A percentile compares a stretch with the other conserved stretches of the same genome.
These are phyloP conservation scores for Drosophila nikananu DNA, from an alignment of 1,140 invertebrate genomes.

Conservation along the genomic window DNA sequence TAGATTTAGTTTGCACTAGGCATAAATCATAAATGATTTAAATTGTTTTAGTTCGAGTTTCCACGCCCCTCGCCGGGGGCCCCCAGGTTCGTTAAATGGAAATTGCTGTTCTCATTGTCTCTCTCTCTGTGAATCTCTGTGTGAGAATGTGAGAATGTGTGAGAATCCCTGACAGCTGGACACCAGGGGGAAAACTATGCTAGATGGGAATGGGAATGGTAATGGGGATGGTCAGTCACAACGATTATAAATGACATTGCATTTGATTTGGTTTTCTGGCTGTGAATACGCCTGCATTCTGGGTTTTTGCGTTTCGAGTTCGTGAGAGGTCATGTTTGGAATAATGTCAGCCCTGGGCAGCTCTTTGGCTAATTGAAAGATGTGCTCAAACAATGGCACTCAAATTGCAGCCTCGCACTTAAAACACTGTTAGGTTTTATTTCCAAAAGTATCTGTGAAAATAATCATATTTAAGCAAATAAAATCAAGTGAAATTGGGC, in stretches of 20 bases:
- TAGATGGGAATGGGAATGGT: slow-evolving; percentile 1
- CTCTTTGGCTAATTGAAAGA: slow-evolving; percentile 20
- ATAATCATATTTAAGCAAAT: too few species aligned
- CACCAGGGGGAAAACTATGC: slow-evolving; percentile 44
- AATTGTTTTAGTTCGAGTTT: slow-evolving; percentile 59
- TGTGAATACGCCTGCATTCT: slow-evolving; percentile 75
- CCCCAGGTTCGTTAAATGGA: slow-evolving; percentile 55
- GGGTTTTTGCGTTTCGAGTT: slow-evolving; percentile 36
- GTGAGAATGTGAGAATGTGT: slow-evolving; percentile 27
- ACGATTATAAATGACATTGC: slow-evolving; percentile 83
- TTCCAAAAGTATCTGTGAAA: background rate
- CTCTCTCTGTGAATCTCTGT: slow-evolving; percentile 23
- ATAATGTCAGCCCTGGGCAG: slow-evolving; percentile 19
- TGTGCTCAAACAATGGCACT: background rate
- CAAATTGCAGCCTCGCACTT: background rate
- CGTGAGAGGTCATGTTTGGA: slow-evolving; percentile 36
- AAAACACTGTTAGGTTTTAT: background rate
- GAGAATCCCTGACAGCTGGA: slow-evolving; percentile 59
- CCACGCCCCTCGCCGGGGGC: slow-evolving; percentile 1
- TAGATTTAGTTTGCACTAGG: slow-evolving; percentile 36
- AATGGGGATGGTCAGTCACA: slow-evolving; percentile 42
- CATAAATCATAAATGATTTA: slow-evolving; percentile 55
- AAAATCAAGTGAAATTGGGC: background rate
- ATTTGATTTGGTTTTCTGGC: slow-evolving; percentile 52
- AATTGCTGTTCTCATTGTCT: slow-evolving; percentile 62